A percentile compares a stretch with the other conserved stretches of the same genome.
These are phyloP conservation scores for Aleadryas rufinucha DNA, from an alignment of 2,113 vertebrate species.

Conservation along the genomic window DNA sequence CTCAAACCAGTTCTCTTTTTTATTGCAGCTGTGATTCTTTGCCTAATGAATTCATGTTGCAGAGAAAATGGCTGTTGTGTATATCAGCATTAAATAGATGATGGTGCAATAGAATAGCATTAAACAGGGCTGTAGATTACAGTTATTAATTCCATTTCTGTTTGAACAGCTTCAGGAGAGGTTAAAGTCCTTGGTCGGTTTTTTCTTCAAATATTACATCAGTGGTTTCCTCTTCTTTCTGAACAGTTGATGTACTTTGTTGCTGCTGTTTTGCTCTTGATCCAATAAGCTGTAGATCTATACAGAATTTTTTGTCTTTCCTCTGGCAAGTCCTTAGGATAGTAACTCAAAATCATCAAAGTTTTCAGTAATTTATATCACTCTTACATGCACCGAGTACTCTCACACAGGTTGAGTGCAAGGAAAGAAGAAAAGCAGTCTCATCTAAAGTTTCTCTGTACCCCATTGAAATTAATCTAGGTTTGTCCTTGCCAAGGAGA, in stretches of 20 bases:
- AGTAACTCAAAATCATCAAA: background rate
- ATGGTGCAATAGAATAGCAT: background rate
- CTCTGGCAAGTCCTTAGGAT: background rate
- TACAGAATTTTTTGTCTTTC: background rate
- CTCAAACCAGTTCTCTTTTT: background rate
- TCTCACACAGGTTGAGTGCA: background rate
- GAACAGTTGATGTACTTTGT: background rate
- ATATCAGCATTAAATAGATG: background rate
- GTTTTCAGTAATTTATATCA: background rate
- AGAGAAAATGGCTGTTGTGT: background rate
- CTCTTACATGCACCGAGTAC: background rate
- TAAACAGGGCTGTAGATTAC: background rate
- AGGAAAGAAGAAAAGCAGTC: background rate
- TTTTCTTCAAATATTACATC: background rate
- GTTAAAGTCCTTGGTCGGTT: background rate
- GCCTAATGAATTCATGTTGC: background rate
- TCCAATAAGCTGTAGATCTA: background rate
- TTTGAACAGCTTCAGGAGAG: background rate
- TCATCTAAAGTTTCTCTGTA: background rate
- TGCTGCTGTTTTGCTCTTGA: background rate
- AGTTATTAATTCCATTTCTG: background rate
- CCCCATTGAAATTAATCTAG: background rate
- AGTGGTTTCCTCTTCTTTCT: background rate
- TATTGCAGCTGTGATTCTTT: background rate
- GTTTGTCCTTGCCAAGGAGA: background rate